phyloP scores from a whole-genome alignment of 2,888 invertebrate species.

The Noctuana brunneofusca region DNA sequence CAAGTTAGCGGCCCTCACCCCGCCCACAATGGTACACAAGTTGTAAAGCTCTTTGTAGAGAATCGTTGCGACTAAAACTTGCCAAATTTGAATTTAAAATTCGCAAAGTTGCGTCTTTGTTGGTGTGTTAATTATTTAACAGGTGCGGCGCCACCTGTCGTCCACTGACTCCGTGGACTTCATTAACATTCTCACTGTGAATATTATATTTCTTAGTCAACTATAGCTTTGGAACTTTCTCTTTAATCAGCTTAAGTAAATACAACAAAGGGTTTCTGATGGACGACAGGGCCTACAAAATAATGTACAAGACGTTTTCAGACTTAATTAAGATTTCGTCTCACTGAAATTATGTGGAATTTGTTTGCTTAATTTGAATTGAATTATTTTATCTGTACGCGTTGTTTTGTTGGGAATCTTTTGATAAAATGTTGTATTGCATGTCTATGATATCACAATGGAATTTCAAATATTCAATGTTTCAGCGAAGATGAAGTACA shows the following conservation, averaged over 20 bases:
- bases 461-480: too few species aligned
- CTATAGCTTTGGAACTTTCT: conserved; percentile 29
- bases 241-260: conserved; percentile 31
- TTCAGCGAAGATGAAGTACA: too few species aligned
- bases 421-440: background rate
- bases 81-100: conserved; percentile 75
- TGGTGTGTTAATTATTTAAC: conserved; percentile 71
- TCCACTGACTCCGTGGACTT: conserved; percentile 40
- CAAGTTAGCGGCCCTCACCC: conserved; percentile 36
- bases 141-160: conserved; percentile 62
- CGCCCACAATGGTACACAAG: conserved; percentile 33
- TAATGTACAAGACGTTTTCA: background rate
- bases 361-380: conserved; percentile 16
- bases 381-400: background rate
- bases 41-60: conserved; percentile 42
- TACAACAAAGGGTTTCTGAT: conserved; percentile 23
- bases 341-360: background rate
- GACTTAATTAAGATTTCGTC: conserved; percentile 16
- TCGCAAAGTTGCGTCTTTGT: conserved; percentile 58
- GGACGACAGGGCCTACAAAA: conserved; percentile 12
- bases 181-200: conserved; percentile 43
- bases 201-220: conserved; percentile 39
- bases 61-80: conserved; percentile 55
- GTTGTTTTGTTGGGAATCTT: background rate
- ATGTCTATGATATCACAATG: background rate